phyloP scores from a whole-genome alignment of 1,140 invertebrate species.

The Zaprionus africanus region DNA sequence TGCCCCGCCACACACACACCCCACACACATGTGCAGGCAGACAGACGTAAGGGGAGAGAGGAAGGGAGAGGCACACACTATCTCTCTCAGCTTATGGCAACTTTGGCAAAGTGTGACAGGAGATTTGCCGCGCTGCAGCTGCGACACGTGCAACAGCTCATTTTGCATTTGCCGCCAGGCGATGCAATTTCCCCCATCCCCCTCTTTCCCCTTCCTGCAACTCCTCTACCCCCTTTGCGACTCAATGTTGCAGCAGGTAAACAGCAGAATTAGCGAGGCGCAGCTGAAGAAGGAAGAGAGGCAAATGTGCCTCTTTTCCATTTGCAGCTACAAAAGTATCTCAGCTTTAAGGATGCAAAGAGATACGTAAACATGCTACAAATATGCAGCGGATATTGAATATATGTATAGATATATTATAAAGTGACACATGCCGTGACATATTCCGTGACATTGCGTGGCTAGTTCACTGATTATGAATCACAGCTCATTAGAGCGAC shows the following conservation, averaged over 20 bases:
- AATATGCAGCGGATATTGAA: too few species aligned
- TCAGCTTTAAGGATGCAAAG: too few species aligned
- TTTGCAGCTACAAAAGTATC: too few species aligned
- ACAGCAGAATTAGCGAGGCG: neutral
- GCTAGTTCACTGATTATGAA: conserved; percentile 22
- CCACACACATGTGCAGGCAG: neutral
- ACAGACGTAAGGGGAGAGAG: neutral
- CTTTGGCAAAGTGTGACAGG: conserved; percentile 38
- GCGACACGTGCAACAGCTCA: conserved; percentile 32
- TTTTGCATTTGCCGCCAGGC: conserved; percentile 17
- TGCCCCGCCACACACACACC: neutral
- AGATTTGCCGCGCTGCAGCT: conserved; percentile 46
- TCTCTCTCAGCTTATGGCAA: conserved; percentile 13
- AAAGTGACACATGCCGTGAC: neutral
- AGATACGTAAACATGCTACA: too few species aligned
- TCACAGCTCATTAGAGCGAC: conserved; percentile 31
- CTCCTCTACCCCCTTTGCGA: too few species aligned
- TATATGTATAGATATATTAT: too few species aligned
- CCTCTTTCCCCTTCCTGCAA: neutral
- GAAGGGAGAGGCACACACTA: neutral
- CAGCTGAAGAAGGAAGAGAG: neutral
- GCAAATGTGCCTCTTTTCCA: neutral
- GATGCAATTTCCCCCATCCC: neutral
- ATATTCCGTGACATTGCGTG: neutral
- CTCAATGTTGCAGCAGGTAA: neutral